Evolutionary conservation across 2,888 invertebrate species (phyloP), one percentile per base, ranked within the genome.

Genomic region (Gastracanthus pulcherrimus): DNA sequence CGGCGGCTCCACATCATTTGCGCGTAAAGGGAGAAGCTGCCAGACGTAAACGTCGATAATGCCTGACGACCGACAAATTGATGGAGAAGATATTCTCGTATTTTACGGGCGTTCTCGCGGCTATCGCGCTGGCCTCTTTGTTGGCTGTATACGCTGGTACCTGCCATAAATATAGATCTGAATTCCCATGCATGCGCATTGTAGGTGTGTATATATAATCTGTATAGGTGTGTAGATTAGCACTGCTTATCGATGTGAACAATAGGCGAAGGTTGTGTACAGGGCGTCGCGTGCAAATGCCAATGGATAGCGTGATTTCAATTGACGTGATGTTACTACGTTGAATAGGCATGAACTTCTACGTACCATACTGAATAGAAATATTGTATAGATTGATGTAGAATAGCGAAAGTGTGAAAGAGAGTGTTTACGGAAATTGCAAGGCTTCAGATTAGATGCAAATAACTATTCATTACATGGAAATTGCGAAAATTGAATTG

Each of bases 61-160:
- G 29, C 23, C 23, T 13, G 72, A 66, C 64, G 51, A 51, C 5
- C 36, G 75, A 66, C 64, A 66, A 66, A 66, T 75, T 75, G 64
- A 75, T 66, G 64, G 51, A 66, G 64, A 51, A 19, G 34, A 64
- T 19, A 34, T 16, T 19, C 55, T 2, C 19, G 26, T 41, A 51
- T 66, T 51, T 75, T 64, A 66, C 31, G 34, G 34, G 36, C 58
- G 31, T 5, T 55, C 9, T 29, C 16, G 31, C 60, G 31, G 16
- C n/a, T 60, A 58, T 41, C 6, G 26, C 69, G 6, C 31, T 23
- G 5, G 26, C 26, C 11, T 23, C 9, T 9, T 11, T n/a, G n/a
- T n/a, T n/a, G n/a, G n/a, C 41, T 41, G 19, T 38, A 19, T 29
- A 7, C 45, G 45, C 45, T 16, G 9, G 26, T 4, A 38, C n/a